phyloP scores from a whole-genome alignment of 2,797 vertebrate genomes.

The Poliocrania exsul region DNA sequence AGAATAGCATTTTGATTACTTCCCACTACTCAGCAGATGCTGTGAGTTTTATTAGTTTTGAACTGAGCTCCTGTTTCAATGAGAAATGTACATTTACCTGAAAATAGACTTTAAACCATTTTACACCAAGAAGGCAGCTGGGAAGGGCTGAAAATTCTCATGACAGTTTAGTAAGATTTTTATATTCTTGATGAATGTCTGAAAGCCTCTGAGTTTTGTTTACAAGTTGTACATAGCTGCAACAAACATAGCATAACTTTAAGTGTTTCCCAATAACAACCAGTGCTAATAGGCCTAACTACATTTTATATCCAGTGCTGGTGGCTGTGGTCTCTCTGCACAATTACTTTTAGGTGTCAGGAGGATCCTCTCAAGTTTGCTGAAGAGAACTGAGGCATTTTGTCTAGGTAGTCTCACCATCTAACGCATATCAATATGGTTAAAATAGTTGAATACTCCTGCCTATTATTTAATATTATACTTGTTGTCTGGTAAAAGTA shows the following conservation, averaged over 20 bases:
- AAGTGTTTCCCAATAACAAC: neutral
- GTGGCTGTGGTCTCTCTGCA: neutral
- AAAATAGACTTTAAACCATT: neutral
- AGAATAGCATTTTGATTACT: neutral
- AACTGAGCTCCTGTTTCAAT: neutral
- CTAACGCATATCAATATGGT: neutral
- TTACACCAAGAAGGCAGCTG: neutral
- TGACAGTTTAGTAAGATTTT: neutral
- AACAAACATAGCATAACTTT: neutral
- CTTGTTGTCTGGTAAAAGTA: neutral
- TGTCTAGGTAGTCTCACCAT: neutral
- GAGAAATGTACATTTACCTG: neutral
- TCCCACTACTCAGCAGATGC: neutral
- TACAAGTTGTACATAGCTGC: neutral
- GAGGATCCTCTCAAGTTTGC: neutral
- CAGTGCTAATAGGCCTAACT: neutral
- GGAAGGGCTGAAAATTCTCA: neutral
- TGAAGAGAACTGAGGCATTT: neutral
- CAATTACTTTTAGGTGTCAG: neutral
- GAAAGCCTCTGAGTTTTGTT: slow-evolving; percentile 4
- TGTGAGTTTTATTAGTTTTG: neutral
- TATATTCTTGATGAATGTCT: neutral
- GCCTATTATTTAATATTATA: neutral
- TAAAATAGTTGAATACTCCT: neutral
- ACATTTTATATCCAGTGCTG: neutral